phyloP scores from a whole-genome alignment of 2,797 vertebrate species.

The Microchirus variegatus region DNA sequence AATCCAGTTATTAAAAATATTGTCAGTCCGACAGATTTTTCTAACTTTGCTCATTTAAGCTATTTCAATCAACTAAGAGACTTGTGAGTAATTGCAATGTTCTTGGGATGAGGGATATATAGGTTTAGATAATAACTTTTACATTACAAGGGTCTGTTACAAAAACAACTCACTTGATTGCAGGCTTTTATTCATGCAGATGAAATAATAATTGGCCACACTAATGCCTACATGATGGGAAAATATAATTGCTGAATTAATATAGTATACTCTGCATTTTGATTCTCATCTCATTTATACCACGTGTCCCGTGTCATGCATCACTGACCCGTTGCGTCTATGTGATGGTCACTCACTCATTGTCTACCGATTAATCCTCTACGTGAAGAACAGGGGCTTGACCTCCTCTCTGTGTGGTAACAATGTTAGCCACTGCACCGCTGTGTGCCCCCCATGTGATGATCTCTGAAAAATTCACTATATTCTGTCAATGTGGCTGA shows the following conservation, averaged over 20 bases:
- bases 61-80: slow-evolving; percentile 21
- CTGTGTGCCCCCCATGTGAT: neutral
- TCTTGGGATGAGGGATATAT: neutral
- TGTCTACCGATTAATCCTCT: too few relatives aligned
- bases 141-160: neutral
- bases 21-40: neutral
- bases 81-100: neutral
- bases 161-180: slow-evolving; percentile 14
- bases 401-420: too few relatives aligned
- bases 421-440: too few relatives aligned
- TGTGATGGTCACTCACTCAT: neutral
- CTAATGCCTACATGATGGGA: neutral
- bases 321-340: slow-evolving; percentile 9
- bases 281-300: slow-evolving; percentile 31
- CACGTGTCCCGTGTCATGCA: slow-evolving; percentile 29
- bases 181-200: neutral
- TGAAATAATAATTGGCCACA: slow-evolving; percentile 21
- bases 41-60: slow-evolving; percentile 2
- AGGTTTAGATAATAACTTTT: slow-evolving; percentile 19
- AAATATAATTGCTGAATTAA: slow-evolving; percentile 8
- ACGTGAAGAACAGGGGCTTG: too few relatives aligned
- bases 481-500: slow-evolving; percentile 18
- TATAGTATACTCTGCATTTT: slow-evolving; percentile 13
- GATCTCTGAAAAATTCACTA: slow-evolving; percentile 9
- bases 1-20: slow-evolving; percentile 15